Conservation (phyloP, 2,888 invertebrate species). For the Sarcophaga carnaria region DNA sequence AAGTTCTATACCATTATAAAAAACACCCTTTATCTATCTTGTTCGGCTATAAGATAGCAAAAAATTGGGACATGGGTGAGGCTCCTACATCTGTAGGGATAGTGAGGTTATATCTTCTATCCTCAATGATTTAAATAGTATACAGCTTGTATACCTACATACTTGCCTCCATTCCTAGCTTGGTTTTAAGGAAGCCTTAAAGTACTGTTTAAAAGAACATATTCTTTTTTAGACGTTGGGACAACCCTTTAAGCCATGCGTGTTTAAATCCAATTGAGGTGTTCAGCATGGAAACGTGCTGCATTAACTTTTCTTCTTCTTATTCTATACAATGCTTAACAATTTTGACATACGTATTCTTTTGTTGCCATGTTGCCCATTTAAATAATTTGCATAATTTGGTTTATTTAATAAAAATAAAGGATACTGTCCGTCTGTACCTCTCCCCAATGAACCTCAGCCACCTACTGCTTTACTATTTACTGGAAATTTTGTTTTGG, state of each 20-base stretch:
- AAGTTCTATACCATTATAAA: no score
- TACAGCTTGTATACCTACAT: no score
- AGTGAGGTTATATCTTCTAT: no score
- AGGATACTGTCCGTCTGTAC: slow-evolving; percentile 6
- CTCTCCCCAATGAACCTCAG: background rate
- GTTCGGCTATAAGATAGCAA: no score
- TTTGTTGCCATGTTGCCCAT: slow-evolving; percentile 23
- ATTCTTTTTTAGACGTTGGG: background rate
- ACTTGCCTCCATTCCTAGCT: no score
- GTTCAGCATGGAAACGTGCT: background rate
- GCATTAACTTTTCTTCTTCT: background rate
- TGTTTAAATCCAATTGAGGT: background rate
- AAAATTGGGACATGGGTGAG: no score
- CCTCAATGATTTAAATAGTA: no score
- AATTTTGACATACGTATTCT: background rate
- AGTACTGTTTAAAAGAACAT: background rate
- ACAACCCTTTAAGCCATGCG: background rate
- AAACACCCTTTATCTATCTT: no score
- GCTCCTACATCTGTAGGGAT: no score
- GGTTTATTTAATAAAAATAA: slow-evolving; percentile 30
- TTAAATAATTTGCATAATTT: slow-evolving; percentile 42
- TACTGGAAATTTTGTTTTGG: no score
- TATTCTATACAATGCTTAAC: background rate
- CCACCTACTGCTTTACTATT: background rate
- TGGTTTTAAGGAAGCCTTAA: no score